These are phyloP conservation scores for Callorhinus ursinus DNA, from an alignment of 2,113 vertebrate species.

Conservation along the genomic window DNA sequence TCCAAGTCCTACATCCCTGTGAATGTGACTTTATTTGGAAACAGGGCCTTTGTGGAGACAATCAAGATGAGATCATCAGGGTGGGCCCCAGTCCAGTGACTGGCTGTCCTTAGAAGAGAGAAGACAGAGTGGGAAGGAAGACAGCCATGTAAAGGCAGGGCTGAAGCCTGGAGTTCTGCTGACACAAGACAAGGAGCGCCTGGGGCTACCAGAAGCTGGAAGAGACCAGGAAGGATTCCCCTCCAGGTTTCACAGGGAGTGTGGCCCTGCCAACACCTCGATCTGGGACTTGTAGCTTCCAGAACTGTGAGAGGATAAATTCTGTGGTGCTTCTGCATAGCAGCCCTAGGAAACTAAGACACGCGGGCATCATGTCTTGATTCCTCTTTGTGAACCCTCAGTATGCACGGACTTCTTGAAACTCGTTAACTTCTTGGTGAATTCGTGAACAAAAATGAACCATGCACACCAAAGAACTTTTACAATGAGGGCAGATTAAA, in stretches of 20 bases:
- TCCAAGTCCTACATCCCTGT: neutral
- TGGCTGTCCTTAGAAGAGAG: conserved; percentile 16
- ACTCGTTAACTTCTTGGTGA: neutral
- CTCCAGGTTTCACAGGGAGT: neutral
- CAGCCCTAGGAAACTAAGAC: neutral
- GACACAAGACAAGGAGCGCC: neutral
- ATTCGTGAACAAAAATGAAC: neutral
- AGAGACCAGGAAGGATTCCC: neutral
- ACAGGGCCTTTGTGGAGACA: neutral
- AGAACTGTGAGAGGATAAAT: neutral
- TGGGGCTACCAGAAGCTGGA: neutral
- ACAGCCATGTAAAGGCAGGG: conserved; percentile 23
- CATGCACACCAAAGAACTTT: neutral
- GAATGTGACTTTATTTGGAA: conserved; percentile 28
- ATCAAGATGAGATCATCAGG: neutral
- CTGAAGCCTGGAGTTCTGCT: neutral
- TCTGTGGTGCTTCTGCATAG: neutral
- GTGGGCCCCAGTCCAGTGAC: neutral
- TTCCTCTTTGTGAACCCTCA: neutral
- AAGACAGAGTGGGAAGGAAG: neutral
- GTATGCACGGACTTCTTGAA: neutral
- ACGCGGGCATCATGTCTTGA: neutral
- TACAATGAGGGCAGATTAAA: neutral
- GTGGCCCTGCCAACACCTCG: neutral
- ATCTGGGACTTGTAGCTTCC: neutral